These are phyloP conservation scores for Spodoptera frugiperda DNA, from an alignment of 1,140 invertebrate species.

Conservation along the genomic window DNA sequence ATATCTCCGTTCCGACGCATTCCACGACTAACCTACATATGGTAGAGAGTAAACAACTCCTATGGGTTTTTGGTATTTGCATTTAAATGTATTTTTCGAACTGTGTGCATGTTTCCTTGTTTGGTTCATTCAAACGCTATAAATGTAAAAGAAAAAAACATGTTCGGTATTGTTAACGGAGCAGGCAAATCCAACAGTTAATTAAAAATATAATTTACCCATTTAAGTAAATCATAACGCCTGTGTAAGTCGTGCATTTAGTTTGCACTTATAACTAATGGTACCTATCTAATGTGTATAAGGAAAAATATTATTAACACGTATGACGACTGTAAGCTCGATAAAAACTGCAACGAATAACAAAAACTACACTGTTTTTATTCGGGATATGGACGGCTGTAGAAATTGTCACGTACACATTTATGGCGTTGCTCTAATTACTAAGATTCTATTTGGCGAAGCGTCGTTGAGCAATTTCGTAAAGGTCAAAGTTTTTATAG, in stretches of 20 bases:
- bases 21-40: no score
- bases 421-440: slow-evolving; percentile 5
- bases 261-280: background rate
- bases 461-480: background rate
- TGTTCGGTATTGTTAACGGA: no score
- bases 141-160: no score
- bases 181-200: background rate
- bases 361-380: slow-evolving; percentile 17
- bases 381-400: background rate
- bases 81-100: no score
- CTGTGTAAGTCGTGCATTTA: slow-evolving; percentile 3
- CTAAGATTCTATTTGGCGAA: background rate
- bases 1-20: no score
- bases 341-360: slow-evolving; percentile 9
- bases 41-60: no score
- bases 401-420: slow-evolving; percentile 30
- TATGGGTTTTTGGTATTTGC: no score
- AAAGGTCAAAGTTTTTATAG: background rate
- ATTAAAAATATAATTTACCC: no score
- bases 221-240: background rate
- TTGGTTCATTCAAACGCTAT: background rate
- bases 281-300: slow-evolving; percentile 11
- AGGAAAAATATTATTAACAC: slow-evolving; percentile 27
- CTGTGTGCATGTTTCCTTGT: background rate
- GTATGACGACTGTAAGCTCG: slow-evolving; percentile 4